Evolutionary conservation across 2,888 invertebrate species (phyloP), one percentile per base, ranked within the genome.

Genomic region (Xanthorhoe designata): DNA sequence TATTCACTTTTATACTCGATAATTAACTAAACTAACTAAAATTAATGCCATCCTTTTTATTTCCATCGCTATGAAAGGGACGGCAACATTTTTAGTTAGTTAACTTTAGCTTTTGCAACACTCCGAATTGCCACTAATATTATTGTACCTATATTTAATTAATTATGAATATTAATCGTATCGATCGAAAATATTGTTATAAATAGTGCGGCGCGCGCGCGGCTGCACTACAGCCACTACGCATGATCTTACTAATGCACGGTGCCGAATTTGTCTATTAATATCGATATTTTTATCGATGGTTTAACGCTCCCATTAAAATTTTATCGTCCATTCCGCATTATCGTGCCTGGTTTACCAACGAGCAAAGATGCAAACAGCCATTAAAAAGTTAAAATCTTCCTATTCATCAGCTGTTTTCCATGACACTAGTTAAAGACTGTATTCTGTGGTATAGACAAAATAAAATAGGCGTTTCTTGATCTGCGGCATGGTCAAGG

Each of bases 101-200:
- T n/a, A n/a, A n/a, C n/a, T n/a, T n/a, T n/a, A n/a, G n/a, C n/a
- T n/a, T n/a, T n/a, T n/a, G n/a, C n/a, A n/a, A n/a, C n/a, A n/a
- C n/a, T n/a, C n/a, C n/a, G n/a, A n/a, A n/a, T n/a, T n/a, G n/a
- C n/a, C n/a, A n/a, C n/a, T n/a, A n/a, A n/a, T n/a, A n/a, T n/a
- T n/a, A n/a, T n/a, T n/a, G n/a, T n/a, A n/a, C n/a, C 15, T 35
- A 47, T 15, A 57, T 78, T 79, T 78, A 77, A 80, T 7, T 74
- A 76, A 59, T 74, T 80, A 75, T 75, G 76, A 75, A 78, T 75
- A 79, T 64, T 53, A 65, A 53, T 81, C 81, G 80, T 79, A 74
- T 82, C 76, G 81, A 78, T 84, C 81, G 81, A 78, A 81, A 82
- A 78, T 75, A 68, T 75, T 65, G 72, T 76, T 83, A 84, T 75